Evolutionary conservation across 2,888 invertebrate genomes (phyloP).

Genomic region (Eupithecia exiguata): DNA sequence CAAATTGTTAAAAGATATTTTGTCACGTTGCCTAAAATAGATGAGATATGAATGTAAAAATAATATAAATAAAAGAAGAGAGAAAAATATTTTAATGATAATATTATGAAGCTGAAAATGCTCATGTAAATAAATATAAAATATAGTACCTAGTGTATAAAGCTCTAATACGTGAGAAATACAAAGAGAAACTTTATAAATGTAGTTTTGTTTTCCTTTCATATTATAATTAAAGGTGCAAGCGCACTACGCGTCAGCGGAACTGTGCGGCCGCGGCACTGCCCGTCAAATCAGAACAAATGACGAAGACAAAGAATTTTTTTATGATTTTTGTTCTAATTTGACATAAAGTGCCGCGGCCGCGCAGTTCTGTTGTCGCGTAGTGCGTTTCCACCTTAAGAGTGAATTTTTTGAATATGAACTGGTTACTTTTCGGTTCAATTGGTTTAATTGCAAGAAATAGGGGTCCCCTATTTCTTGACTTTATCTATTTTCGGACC

Average conservation of each 20-base stretch:
- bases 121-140: conserved; percentile 79
- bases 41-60: conserved; percentile 74
- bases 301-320: too few species aligned
- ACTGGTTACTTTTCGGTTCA: conserved; percentile 45
- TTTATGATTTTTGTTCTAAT: too few species aligned
- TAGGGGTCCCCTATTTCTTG: conserved; percentile 60
- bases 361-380: too few species aligned
- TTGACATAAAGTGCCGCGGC: too few species aligned
- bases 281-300: too few species aligned
- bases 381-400: too few species aligned
- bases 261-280: too few species aligned
- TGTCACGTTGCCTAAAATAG: conserved; percentile 78
- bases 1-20: conserved; percentile 55
- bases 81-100: conserved; percentile 81
- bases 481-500: conserved; percentile 30
- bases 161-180: conserved; percentile 80
- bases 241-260: too few species aligned
- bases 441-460: conserved; percentile 44
- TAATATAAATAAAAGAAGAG: conserved; percentile 79
- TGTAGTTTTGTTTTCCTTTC: conserved; percentile 36
- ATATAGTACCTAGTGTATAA: conserved; percentile 77
- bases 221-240: too few species aligned
- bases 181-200: conserved; percentile 66
- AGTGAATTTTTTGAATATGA: not conserved
- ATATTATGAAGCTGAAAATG: conserved; percentile 80